Conservation (phyloP, 1,140 invertebrate species). For the Aricia agestis region DNA sequence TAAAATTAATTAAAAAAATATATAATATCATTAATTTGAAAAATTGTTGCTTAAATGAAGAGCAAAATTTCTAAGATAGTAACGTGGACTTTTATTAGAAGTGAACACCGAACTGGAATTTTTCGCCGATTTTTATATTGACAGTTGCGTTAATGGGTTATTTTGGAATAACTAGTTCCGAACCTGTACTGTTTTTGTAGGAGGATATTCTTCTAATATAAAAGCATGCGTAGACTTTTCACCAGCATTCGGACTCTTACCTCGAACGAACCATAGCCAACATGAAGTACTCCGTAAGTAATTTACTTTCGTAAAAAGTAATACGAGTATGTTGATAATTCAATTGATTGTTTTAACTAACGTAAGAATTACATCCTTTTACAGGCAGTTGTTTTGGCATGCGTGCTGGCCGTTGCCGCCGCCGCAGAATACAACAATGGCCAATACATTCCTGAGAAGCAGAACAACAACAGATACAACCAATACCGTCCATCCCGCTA, state of each 20-base stretch:
- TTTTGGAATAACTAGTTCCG: slow-evolving; percentile 8
- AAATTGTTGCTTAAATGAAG: too few species aligned
- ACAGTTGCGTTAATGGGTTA: slow-evolving; percentile 1
- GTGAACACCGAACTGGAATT: neutral
- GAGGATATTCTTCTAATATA: slow-evolving; percentile 12
- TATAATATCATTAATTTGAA: too few species aligned
- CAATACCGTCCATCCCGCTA: slow-evolving; percentile 26
- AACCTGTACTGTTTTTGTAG: neutral
- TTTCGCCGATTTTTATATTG: neutral
- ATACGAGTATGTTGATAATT: neutral
- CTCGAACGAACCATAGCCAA: neutral
- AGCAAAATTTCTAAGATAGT: neutral
- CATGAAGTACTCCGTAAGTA: slow-evolving; percentile 9
- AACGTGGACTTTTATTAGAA: neutral
- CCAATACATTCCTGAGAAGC: slow-evolving; percentile 32
- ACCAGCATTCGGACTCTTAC: neutral
- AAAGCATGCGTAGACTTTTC: neutral
- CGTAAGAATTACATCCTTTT: neutral
- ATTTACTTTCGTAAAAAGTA: neutral
- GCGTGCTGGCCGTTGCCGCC: slow-evolving; percentile 7
- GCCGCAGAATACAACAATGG: slow-evolving; percentile 32
- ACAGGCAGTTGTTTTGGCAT: slow-evolving; percentile 10
- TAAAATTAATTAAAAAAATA: too few species aligned
- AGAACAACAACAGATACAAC: slow-evolving; percentile 29
- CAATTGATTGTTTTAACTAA: neutral